phyloP scores from a whole-genome alignment of 2,113 vertebrate species.

The Mastomys coucha region DNA sequence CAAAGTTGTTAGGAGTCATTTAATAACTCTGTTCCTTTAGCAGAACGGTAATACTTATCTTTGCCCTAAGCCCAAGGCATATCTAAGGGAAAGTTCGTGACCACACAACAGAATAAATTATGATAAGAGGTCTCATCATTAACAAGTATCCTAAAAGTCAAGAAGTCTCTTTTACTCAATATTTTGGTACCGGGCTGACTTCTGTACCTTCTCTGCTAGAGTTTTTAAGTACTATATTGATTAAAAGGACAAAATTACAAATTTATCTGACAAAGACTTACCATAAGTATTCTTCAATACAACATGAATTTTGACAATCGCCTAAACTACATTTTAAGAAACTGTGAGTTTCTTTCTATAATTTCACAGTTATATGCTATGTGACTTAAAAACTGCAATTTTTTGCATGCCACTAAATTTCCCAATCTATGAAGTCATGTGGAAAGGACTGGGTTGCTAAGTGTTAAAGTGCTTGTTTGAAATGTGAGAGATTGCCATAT shows the following conservation, averaged over 20 bases:
- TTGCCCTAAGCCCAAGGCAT: neutral
- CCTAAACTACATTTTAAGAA: neutral
- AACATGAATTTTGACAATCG: neutral
- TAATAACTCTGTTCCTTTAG: neutral
- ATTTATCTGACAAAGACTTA: neutral
- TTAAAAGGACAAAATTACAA: neutral
- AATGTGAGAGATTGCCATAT: no score
- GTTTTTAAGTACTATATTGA: neutral
- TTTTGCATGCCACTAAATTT: neutral
- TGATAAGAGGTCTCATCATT: neutral
- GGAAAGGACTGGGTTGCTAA: no score
- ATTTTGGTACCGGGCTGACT: neutral
- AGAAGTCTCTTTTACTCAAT: neutral
- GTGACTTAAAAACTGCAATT: neutral
- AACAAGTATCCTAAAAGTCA: neutral
- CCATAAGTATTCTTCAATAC: neutral
- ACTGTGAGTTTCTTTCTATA: rapidly evolving
- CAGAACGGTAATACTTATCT: neutral
- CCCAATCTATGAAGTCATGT: neutral
- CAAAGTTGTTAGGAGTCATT: neutral
- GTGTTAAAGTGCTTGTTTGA: neutral
- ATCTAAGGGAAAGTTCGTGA: neutral
- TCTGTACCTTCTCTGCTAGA: neutral
- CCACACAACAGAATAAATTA: neutral
- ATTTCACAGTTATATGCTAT: neutral